Percentiles rank a stretch among this genome's conserved stretches.
These are phyloP conservation scores for Palythoa grandiflora DNA, from an alignment of 92 coral and sea anemone genomes.

Conservation along the genomic window DNA sequence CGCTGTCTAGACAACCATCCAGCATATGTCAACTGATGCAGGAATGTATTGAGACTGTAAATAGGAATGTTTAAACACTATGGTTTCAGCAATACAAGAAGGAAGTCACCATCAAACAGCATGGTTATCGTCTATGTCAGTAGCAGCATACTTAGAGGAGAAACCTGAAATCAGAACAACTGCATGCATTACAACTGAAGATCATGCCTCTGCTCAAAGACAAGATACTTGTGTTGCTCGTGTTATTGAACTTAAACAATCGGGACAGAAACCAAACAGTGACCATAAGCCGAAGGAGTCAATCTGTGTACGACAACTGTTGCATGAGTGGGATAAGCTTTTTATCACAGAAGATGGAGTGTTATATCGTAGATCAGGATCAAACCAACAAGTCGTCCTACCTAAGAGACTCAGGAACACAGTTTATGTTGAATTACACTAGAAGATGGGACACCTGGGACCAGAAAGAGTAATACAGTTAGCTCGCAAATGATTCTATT, in stretches of 20 bases:
- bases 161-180: no score
- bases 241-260: constrained; percentile 20
- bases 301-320: constrained; percentile 19
- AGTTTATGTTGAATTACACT: constrained; percentile 51
- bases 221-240: constrained; percentile 23
- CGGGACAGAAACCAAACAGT: constrained; percentile 9
- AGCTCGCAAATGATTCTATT: constrained; percentile 60
- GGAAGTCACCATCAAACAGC: no score
- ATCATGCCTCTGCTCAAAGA: constrained; percentile 5
- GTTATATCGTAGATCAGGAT: background rate
- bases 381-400: constrained; percentile 31
- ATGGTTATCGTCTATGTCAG: no score
- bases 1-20: no score
- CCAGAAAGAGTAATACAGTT: constrained; percentile 25
- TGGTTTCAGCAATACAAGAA: no score
- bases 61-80: no score
- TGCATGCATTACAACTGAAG: background rate
- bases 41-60: no score
- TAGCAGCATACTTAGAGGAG: no score
- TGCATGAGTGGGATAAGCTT: constrained; percentile 51
- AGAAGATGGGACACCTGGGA: constrained; percentile 62
- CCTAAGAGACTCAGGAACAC: constrained; percentile 32
- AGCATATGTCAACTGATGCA: no score
- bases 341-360: constrained; percentile 18
- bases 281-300: constrained; percentile 41